Evolutionary conservation across 2,888 invertebrate species (phyloP).

Genomic region (Drosophila incognita): DNA sequence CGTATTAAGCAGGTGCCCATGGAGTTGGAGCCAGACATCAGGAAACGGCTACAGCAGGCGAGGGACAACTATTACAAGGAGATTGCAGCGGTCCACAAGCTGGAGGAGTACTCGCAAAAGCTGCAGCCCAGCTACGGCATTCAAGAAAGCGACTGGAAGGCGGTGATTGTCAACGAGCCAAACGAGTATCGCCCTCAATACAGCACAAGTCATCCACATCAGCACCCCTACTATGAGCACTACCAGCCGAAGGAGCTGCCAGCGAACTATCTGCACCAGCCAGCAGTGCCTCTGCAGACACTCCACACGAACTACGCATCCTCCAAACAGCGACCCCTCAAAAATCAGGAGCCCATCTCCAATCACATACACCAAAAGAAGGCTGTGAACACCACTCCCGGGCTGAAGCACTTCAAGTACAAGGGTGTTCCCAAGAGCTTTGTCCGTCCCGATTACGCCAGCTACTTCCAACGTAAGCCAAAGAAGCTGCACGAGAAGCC

Average conservation of each 20-base stretch:
- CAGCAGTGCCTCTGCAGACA: constrained; percentile 40
- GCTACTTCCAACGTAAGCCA: constrained; percentile 81
- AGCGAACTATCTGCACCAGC: constrained; percentile 64
- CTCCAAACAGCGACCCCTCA: constrained; percentile 63
- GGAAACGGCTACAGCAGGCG: constrained; percentile 69
- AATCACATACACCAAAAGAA: constrained; percentile 82
- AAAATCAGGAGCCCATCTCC: constrained; percentile 73
- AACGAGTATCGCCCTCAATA: constrained; percentile 66
- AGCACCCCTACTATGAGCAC: constrained; percentile 70
- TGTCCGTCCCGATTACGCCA: constrained; percentile 78
- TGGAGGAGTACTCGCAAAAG: constrained; percentile 55
- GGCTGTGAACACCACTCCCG: constrained; percentile 85
- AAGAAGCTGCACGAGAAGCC: constrained; percentile 66
- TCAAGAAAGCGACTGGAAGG: constrained; percentile 82
- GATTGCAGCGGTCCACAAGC: constrained; percentile 66
- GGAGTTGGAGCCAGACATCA: constrained; percentile 82
- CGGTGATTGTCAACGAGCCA: constrained; percentile 74
- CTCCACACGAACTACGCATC: constrained; percentile 73
- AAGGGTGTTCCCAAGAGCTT: constrained; percentile 61
- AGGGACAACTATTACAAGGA: constrained; percentile 80
- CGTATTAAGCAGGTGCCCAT: constrained; percentile 83
- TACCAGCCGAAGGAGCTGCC: constrained; percentile 63
- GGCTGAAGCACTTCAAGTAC: constrained; percentile 85
- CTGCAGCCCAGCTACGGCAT: constrained; percentile 66
- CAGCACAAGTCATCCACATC: constrained; percentile 46